Conservation (phyloP, 2,113 vertebrate genomes). For the human region DNA sequence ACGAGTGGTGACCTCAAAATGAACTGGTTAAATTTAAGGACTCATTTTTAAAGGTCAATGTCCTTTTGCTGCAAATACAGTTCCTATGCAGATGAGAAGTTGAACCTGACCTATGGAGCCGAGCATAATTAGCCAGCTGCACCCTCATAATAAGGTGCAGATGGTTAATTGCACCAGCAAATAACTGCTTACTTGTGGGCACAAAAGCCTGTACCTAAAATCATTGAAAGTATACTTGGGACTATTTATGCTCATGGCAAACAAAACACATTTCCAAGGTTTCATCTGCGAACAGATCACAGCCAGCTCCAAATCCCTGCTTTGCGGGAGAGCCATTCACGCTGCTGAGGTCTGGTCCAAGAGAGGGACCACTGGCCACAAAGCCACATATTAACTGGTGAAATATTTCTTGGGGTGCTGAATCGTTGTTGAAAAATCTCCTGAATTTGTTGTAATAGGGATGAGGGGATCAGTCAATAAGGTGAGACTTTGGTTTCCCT, state of each 20-base stretch:
- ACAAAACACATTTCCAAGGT: constrained; percentile 62
- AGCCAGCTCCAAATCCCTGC: neutral
- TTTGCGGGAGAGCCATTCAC: neutral
- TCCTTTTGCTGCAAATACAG: constrained; percentile 51
- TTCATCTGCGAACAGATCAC: constrained; percentile 42
- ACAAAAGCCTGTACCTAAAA: constrained; percentile 76
- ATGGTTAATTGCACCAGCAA: constrained; percentile 79
- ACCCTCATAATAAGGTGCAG: constrained; percentile 75
- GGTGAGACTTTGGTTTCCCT: neutral
- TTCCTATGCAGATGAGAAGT: constrained; percentile 62
- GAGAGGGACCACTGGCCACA: neutral
- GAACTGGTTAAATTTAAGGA: constrained; percentile 61
- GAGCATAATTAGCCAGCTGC: constrained; percentile 78
- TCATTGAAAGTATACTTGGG: constrained; percentile 28
- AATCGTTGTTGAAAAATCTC: neutral
- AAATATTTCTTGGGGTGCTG: neutral
- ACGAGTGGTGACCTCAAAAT: constrained; percentile 1
- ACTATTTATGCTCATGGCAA: constrained; percentile 47
- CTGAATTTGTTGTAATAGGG: neutral
- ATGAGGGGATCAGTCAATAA: neutral
- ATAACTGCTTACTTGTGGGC: constrained; percentile 72
- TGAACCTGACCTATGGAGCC: constrained; percentile 70
- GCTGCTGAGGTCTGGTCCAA: neutral
- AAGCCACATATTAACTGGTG: neutral
- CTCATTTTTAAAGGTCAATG: constrained; percentile 69